These are phyloP conservation scores for Philaethria dido DNA, from an alignment of 2,888 invertebrate species.

Conservation along the genomic window DNA sequence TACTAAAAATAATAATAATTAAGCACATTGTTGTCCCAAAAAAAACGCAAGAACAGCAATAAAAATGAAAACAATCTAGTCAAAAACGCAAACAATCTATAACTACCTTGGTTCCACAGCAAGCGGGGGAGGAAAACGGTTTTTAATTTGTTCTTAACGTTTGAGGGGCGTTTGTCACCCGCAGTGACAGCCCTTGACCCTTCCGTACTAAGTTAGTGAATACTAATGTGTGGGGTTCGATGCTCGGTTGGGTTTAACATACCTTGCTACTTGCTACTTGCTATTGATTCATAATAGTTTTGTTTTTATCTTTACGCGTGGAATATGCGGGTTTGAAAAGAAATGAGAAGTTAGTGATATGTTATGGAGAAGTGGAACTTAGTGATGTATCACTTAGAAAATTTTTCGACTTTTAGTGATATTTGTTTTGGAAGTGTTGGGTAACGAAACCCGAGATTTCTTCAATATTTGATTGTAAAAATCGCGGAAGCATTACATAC, in stretches of 20 bases:
- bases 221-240: slow-evolving; percentile 25
- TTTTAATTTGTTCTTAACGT: slow-evolving; percentile 49
- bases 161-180: slow-evolving; percentile 45
- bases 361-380: neutral
- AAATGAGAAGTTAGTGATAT: neutral
- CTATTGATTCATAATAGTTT: neutral
- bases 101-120: slow-evolving; percentile 22
- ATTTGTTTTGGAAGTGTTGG: too few relatives aligned
- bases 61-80: neutral
- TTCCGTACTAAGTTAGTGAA: slow-evolving; percentile 33
- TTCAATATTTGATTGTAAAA: too few relatives aligned
- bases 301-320: neutral
- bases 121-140: slow-evolving; percentile 46
- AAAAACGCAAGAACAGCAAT: too few relatives aligned
- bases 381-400: too few relatives aligned
- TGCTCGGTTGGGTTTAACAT: slow-evolving; percentile 3
- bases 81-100: slow-evolving; percentile 28
- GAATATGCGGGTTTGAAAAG: neutral
- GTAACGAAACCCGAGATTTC: too few relatives aligned
- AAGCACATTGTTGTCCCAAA: neutral
- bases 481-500: too few relatives aligned
- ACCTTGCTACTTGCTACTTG: neutral
- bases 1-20: neutral
- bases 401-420: too few relatives aligned
- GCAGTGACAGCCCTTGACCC: slow-evolving; percentile 45